A percentile compares a stretch with the other conserved stretches of the same genome.
These are phyloP conservation scores for Acholoe squamosa DNA, from an alignment of 2,888 invertebrate species.

Conservation along the genomic window DNA sequence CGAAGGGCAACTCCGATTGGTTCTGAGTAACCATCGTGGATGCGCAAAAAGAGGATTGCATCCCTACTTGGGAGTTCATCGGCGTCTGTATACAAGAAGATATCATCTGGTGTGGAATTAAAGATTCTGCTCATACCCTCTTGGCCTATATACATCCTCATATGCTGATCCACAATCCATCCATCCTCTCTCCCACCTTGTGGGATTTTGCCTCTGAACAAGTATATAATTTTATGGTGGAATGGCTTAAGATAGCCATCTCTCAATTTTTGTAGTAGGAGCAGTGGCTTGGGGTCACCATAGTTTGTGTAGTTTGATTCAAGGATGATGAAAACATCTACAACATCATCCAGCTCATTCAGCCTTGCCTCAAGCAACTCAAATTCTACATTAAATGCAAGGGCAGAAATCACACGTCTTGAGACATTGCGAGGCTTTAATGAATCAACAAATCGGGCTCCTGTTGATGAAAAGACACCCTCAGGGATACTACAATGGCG, in stretches of 20 bases:
- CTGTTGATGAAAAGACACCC: constrained; percentile 60
- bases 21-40: constrained; percentile 87
- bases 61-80: constrained; percentile 87
- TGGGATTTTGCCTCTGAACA: constrained; percentile 76
- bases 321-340: constrained; percentile 87
- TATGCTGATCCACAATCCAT: constrained; percentile 75
- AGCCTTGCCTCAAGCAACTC: constrained; percentile 84
- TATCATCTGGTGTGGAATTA: constrained; percentile 73
- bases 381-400: constrained; percentile 69
- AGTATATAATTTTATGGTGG: constrained; percentile 86
- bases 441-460: constrained; percentile 64
- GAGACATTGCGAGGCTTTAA: constrained; percentile 61
- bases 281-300: constrained; percentile 77
- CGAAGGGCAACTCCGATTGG: constrained; percentile 86
- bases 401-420: constrained; percentile 68
- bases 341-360: constrained; percentile 86
- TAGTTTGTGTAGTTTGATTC: constrained; percentile 80
- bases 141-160: constrained; percentile 66
- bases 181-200: constrained; percentile 73
- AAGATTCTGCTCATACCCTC: constrained; percentile 67
- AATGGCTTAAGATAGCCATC: constrained; percentile 84
- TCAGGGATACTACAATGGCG: constrained; percentile 68
- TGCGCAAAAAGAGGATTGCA: constrained; percentile 88
- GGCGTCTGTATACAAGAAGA: constrained; percentile 85
- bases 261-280: constrained; percentile 84